These are phyloP conservation scores for Labeo rohita DNA, from an alignment of 2,113 vertebrate genomes.

Conservation along the genomic window DNA sequence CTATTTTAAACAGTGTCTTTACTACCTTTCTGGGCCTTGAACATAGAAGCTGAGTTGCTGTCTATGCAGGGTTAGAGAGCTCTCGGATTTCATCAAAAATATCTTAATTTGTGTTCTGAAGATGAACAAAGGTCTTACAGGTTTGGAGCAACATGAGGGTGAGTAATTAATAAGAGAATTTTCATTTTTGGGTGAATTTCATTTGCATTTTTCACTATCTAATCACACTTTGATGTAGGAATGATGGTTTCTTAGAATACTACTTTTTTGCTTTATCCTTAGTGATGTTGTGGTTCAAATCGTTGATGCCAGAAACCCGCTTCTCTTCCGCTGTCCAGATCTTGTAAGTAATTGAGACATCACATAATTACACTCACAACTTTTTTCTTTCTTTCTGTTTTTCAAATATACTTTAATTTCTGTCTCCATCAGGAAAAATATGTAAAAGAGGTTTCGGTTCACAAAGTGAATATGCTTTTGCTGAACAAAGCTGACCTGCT, in stretches of 20 bases:
- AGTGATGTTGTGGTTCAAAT: slow-evolving; percentile 97
- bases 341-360: slow-evolving; percentile 81
- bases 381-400: background rate
- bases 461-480: slow-evolving; percentile 92
- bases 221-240: background rate
- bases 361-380: background rate
- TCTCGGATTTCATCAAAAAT: too few species aligned
- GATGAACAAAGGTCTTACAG: too few species aligned
- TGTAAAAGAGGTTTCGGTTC: slow-evolving; percentile 81
- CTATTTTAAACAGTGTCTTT: too few species aligned
- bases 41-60: too few species aligned
- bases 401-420: background rate
- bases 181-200: background rate
- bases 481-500: slow-evolving; percentile 95
- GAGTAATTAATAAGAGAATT: too few species aligned
- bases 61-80: too few species aligned
- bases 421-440: slow-evolving; percentile 83
- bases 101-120: too few species aligned
- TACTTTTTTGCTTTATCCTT: slow-evolving; percentile 48
- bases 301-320: slow-evolving; percentile 93
- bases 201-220: background rate
- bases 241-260: background rate
- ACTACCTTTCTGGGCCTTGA: too few species aligned
- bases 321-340: slow-evolving; percentile 93
- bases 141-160: too few species aligned